phyloP scores from a whole-genome alignment of 2,113 vertebrate genomes.

The Centropristis striata region DNA sequence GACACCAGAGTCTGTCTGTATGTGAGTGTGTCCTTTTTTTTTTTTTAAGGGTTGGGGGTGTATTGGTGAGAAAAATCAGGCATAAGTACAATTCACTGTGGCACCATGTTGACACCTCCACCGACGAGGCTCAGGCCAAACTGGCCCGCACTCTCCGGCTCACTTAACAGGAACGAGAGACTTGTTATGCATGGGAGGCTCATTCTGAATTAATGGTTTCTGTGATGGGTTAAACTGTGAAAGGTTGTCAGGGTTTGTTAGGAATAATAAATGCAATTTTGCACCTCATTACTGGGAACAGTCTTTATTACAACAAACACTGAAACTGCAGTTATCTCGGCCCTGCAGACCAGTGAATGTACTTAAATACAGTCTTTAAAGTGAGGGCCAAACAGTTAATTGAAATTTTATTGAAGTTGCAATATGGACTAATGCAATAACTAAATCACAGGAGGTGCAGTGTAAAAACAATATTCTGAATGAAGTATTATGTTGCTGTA shows the following conservation, averaged over 20 bases:
- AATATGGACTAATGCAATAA: too few species aligned
- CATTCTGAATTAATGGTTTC: slow-evolving; percentile 69
- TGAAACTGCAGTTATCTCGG: slow-evolving; percentile 34
- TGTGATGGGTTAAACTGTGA: slow-evolving; percentile 74
- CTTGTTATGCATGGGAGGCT: slow-evolving; percentile 71
- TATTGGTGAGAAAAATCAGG: slow-evolving; percentile 67
- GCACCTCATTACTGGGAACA: slow-evolving; percentile 73
- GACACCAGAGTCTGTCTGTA: slow-evolving; percentile 67
- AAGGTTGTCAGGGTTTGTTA: slow-evolving; percentile 71
- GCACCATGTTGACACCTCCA: slow-evolving; percentile 68
- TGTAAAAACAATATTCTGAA: too few species aligned
- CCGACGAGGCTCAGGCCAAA: slow-evolving; percentile 60
- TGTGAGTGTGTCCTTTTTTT: slow-evolving; percentile 49
- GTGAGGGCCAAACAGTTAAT: neutral
- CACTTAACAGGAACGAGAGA: slow-evolving; percentile 78
- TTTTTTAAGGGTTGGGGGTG: slow-evolving; percentile 38
- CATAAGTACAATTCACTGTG: slow-evolving; percentile 61
- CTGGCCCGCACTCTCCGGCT: slow-evolving; percentile 61
- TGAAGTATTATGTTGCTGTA: too few species aligned
- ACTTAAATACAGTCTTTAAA: neutral
- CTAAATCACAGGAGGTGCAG: too few species aligned
- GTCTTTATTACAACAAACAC: slow-evolving; percentile 35
- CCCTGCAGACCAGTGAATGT: slow-evolving; percentile 25
- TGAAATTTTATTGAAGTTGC: too few species aligned
- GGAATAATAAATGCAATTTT: slow-evolving; percentile 71